These are phyloP conservation scores for Taeniopygia guttata DNA, from an alignment of 2,797 vertebrate species.

Conservation along the genomic window DNA sequence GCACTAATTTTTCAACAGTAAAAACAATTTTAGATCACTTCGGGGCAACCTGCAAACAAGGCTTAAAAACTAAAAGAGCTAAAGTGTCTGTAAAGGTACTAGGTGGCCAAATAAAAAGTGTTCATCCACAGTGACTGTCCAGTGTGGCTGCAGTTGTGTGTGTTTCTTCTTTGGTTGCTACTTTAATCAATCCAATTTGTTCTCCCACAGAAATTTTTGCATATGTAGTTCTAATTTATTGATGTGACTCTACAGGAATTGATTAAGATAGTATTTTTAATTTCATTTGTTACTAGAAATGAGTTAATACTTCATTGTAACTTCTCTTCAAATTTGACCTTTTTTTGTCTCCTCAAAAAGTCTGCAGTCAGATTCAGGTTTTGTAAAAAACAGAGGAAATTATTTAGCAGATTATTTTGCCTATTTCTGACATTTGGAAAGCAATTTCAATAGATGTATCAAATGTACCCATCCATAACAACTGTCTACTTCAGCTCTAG, in stretches of 20 bases:
- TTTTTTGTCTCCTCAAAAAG: background rate
- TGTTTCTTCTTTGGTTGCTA: background rate
- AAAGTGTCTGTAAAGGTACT: background rate
- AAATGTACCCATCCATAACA: background rate
- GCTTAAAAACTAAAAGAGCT: background rate
- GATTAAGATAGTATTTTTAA: background rate
- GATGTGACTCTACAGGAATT: background rate
- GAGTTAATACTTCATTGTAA: background rate
- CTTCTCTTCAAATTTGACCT: background rate
- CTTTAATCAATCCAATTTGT: background rate
- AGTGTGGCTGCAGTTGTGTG: background rate
- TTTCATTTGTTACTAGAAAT: background rate
- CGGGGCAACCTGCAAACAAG: background rate
- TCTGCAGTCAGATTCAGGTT: background rate
- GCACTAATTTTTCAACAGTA: background rate
- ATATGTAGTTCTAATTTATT: background rate
- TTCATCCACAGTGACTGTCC: background rate
- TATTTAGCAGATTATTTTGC: background rate
- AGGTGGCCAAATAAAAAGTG: background rate
- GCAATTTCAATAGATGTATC: background rate
- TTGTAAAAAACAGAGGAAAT: background rate
- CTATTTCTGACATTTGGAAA: background rate
- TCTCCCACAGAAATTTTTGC: background rate
- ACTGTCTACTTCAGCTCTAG: background rate
- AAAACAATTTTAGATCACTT: background rate